These are phyloP conservation scores for Tetranychus truncatus DNA, from an alignment of 2,888 invertebrate genomes.

Conservation along the genomic window DNA sequence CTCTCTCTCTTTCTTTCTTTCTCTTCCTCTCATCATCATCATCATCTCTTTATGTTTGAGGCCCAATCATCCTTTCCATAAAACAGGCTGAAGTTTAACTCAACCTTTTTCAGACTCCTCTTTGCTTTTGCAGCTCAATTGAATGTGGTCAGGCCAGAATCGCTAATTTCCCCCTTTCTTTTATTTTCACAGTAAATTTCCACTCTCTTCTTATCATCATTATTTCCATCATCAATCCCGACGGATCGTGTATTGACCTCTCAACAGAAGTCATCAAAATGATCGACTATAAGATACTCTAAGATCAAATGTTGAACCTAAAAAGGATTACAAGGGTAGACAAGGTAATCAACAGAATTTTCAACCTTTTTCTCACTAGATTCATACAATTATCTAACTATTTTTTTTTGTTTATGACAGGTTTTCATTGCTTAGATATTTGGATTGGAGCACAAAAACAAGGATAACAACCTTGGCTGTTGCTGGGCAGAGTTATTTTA, in stretches of 20 bases:
- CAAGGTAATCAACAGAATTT: too few species aligned
- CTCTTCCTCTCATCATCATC: background rate
- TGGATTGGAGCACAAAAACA: too few species aligned
- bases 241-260: background rate
- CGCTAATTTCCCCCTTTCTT: background rate
- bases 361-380: too few species aligned
- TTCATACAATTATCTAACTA: too few species aligned
- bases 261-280: background rate
- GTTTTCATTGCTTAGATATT: too few species aligned
- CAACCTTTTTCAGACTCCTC: background rate
- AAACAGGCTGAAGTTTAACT: background rate
- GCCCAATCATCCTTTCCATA: background rate
- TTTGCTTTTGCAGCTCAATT: background rate
- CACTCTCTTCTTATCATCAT: background rate
- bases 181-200: background rate
- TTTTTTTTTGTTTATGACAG: too few species aligned
- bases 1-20: conserved; percentile 5
- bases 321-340: too few species aligned
- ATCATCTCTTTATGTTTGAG: background rate
- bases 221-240: background rate
- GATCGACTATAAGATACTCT: background rate
- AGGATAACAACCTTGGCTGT: too few species aligned
- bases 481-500: too few species aligned
- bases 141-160: conserved; percentile 5
- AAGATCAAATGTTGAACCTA: too few species aligned